Percentiles rank a stretch among this genome's conserved stretches.
phyloP scores from a whole-genome alignment of 2,113 vertebrate species.

The Triplophysa tibetana region DNA sequence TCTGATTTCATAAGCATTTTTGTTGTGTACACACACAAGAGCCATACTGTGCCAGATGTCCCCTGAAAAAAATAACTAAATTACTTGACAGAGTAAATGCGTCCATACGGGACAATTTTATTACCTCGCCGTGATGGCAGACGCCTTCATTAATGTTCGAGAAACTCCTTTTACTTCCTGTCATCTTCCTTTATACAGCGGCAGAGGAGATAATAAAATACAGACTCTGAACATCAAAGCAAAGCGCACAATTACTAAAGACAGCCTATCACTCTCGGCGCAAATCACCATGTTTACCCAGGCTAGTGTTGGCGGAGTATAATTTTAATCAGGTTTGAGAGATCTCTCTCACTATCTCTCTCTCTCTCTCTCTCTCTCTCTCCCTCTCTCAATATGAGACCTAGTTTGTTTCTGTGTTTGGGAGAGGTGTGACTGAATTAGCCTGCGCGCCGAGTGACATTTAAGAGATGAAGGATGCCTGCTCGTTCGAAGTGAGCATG shows the following conservation, averaged over 20 bases:
- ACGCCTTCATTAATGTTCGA: conserved; percentile 34
- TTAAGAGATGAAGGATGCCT: conserved; percentile 39
- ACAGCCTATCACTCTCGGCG: conserved; percentile 36
- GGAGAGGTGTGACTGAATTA: conserved; percentile 29
- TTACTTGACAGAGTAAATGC: background rate
- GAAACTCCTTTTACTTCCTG: conserved; percentile 40
- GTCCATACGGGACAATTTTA: conserved; percentile 13
- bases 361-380: conserved; percentile 1
- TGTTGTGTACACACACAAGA: conserved; percentile 1
- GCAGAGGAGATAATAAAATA: conserved; percentile 31
- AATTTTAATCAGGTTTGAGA: conserved; percentile 52
- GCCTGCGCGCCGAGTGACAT: conserved; percentile 35
- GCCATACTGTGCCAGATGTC: conserved; percentile 25
- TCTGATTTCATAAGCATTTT: background rate
- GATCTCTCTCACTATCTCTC: too few relatives aligned
- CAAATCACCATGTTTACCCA: conserved; percentile 47
- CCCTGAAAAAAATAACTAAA: background rate
- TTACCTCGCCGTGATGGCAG: conserved; percentile 27
- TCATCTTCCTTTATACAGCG: conserved; percentile 26
- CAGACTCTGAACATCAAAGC: conserved; percentile 35
- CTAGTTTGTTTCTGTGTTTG: conserved; percentile 27
- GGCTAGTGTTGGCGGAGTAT: conserved; percentile 37
- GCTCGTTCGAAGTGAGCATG: conserved; percentile 37
- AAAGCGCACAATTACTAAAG: conserved; percentile 42
- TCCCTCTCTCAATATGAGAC: background rate